Percentiles rank a stretch among this genome's conserved stretches.
Conservation (phyloP, 2,888 invertebrate species). For the Aleiodes leptofemur region DNA sequence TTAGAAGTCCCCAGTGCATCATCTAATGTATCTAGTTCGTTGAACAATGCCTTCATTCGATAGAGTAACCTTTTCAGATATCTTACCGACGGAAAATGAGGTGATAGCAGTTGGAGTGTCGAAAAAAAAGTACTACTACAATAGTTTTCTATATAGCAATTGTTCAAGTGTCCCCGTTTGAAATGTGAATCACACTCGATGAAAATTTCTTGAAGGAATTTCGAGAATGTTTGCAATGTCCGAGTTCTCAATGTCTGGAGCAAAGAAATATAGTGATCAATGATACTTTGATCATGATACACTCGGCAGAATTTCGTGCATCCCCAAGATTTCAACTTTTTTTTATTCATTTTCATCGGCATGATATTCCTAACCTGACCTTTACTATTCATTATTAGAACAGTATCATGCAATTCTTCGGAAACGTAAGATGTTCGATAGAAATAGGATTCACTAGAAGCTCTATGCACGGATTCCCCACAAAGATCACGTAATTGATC, state of each 20-base stretch:
- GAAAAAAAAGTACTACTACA: too few species aligned
- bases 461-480: background rate
- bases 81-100: too few species aligned
- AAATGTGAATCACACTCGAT: too few species aligned
- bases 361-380: background rate
- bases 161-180: too few species aligned
- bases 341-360: background rate
- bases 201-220: background rate
- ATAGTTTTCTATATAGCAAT: too few species aligned
- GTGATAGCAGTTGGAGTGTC: too few species aligned
- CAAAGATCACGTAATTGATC: background rate
- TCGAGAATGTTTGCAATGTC: background rate
- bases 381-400: background rate
- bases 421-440: background rate
- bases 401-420: background rate
- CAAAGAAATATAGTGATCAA: background rate
- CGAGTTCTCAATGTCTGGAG: background rate
- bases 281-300: background rate
- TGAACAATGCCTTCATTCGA: too few species aligned
- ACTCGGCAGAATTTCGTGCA: background rate
- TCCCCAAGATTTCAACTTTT: background rate
- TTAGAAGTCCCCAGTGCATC: too few species aligned
- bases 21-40: too few species aligned
- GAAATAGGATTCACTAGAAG: constrained; percentile 6
- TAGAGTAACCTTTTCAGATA: too few species aligned